Evolutionary conservation across 2,888 invertebrate species (phyloP), one percentile per base, ranked within the genome.

Genomic region (Cryptocephalus primarius): DNA sequence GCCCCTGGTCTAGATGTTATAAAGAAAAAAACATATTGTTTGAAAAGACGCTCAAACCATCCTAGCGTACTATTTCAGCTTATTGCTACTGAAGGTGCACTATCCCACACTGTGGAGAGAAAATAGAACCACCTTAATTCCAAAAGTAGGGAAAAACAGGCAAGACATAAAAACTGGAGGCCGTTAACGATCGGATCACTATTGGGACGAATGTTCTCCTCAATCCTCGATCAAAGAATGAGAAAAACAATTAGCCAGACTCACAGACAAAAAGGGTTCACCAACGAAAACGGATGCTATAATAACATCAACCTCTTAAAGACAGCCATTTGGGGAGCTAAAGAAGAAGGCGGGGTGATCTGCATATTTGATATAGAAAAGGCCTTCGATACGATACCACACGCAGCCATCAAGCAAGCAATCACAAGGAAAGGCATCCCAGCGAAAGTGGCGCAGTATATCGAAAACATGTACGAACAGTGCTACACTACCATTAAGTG

Each of bases 351-450:
- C 48, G 54, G 67, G 36, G 66, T 62, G 38, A 60, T 64, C 12
- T 13, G 36, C 3, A 43, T 47, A 6, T 53, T 72, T 12, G 71
- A 72, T 53, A 63, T 72, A 22, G 59, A 65, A 9, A 72, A 71
- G 55, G 71, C 70, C 4, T 72, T 68, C 51, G 70, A 71, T 49
- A 64, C 59, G 1, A 48, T 59, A 8, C 58, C 58, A 10, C 59
- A 62, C 41, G 22, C 32, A n/a, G 48, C 48, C 4, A 49, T 69
- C 2, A 38, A 52, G 31, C 53, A 53, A 2, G 56, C 64, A 38
- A 57, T 72, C 43, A 44, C 54, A 33, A 48, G 49, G 9, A 52
- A 58, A 22, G 68, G 64, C 8, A 57, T 55, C 45, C 69, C 66
- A 44, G 65, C 55, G 9, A 8, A 45, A 1, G 43, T 58, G 3